phyloP scores from a whole-genome alignment of 2,113 vertebrate genomes.

The Ancistrus triradiatus region DNA sequence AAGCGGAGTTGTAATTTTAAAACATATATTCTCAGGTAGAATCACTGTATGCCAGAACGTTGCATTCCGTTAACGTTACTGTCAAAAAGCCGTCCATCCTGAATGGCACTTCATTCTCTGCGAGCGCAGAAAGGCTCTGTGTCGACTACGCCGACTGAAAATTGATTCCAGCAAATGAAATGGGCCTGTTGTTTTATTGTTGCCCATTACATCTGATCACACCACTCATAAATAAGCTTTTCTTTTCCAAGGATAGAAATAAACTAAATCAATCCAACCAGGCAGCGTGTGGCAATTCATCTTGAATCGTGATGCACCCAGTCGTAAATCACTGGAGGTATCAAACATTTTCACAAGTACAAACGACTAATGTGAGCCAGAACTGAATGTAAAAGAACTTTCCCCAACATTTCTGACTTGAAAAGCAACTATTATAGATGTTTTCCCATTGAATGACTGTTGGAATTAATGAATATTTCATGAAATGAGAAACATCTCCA shows the following conservation, averaged over 20 bases:
- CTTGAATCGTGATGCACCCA: conserved; percentile 23
- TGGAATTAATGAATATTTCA: conserved; percentile 4
- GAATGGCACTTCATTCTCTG: conserved; percentile 20
- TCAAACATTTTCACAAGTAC: not conserved
- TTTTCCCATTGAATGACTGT: not conserved
- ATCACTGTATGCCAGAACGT: conserved; percentile 33
- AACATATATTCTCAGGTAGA: conserved; percentile 8
- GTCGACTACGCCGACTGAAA: conserved; percentile 33
- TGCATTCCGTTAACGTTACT: conserved; percentile 29
- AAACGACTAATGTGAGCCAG: not conserved
- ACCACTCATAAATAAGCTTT: conserved; percentile 37
- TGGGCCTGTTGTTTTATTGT: conserved; percentile 44
- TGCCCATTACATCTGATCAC: conserved; percentile 40
- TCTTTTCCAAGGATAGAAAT: conserved; percentile 23
- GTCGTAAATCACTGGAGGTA: conserved; percentile 28
- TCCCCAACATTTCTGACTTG: not conserved
- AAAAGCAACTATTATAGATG: conserved; percentile 8
- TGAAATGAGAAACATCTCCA: not conserved
- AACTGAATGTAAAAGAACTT: not conserved
- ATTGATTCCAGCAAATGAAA: conserved; percentile 44
- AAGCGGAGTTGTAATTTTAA: too few relatives aligned
- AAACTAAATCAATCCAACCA: conserved; percentile 24
- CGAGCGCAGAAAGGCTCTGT: conserved; percentile 32
- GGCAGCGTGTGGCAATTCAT: conserved; percentile 12
- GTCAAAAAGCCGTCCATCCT: conserved; percentile 24